Evolutionary conservation across 2,888 invertebrate genomes (phyloP), one percentile per base, ranked within the genome.

Genomic region (Cotesia congregata): DNA sequence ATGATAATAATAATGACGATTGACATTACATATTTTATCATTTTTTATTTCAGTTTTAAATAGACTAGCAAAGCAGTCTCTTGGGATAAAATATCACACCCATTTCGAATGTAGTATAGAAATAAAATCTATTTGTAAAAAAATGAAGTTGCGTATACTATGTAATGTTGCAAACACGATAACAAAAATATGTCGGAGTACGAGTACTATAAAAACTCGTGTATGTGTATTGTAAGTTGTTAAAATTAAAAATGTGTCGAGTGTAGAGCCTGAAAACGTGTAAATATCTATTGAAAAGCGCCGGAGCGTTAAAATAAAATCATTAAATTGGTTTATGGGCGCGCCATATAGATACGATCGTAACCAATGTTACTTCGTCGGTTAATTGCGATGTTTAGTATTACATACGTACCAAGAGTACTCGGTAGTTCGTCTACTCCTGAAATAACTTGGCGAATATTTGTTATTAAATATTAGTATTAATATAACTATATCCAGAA

Each of bases 371-470:
- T 72, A 59, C 7, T 30, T 59, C 20, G 59, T 70, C 17, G 17
- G 12, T 59, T 40, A 59, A 15, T 12, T 40, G 41, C 6, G 17
- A 50, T 20, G 9, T 9, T 17, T 41, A 39, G 69, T 69, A 17
- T 50, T 40, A 50, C 50, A 50, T 67, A 72, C 75, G 73, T 62
- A 17, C 62, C 15, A n/a, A 20, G 15, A 62, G 15, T 15, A 15
- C 15, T 62, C 62, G 75, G 77, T 74, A 67, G 72, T 62, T 65
- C 41, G 41, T 60, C 72, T 39, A 70, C 74, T 62, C 65, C 67
- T 71, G 67, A 71, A 70, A 72, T 59, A 30, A 73, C 76, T 70
- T 65, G 65, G 38, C 41, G 39, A 69, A 72, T 50, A 50, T 9
- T 50, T 9, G 50, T 12, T 7, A 50, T 30, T 30, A 30, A 30